Base-by-base conservation (phyloP, 2,797 vertebrate species). In the Fratercula arctica region DNA sequence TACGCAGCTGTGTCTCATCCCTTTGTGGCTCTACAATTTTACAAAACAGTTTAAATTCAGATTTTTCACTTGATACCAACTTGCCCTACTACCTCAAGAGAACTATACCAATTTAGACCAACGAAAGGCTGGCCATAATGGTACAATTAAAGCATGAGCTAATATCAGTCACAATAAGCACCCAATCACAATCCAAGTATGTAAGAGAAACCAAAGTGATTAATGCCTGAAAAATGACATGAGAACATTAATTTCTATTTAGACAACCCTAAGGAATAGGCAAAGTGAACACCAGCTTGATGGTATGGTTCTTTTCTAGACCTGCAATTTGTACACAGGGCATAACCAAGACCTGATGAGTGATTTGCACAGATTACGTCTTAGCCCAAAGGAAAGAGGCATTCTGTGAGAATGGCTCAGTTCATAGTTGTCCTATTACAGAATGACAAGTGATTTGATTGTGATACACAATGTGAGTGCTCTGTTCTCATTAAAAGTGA, bases 401-500 rank as follows among this genome's bases (percentile, higher is more conserved):
- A 68, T 64, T 85, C 70, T 66, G 24, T 26, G 61, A 91, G 81
- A 89, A 89, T 8, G 43, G 57, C 84, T 94, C 94, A 69, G 92
- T 45, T 83, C 78, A 89, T 85, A 85, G 75, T 9, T 93, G 84
- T 83, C 90, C 94, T 89, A 4, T 80, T 92, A 84, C 76, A 76
- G 89, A 91, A 66, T 66, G 81, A 91, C 87, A 95, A 97, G 90
- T 66, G 86, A 93, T 92, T 91, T 85, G 93, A 95, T 85, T 91
- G 93, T 78, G 86, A 91, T 87, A 87, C 81, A 84, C 69, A 63
- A 37, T 61, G 51, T 87, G 89, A 96, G 90, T 95, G 72, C 78
- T 96, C 90, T 94, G 86, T 87, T 96, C 96, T 97, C 94, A 96
- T 97, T 96, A 96, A 96, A 96, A 95, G 95, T 94, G 75, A 96